A percentile compares a stretch with the other conserved stretches of the same genome.
Conservation (phyloP, 2,113 vertebrate species). For the Cercocebus atys region DNA sequence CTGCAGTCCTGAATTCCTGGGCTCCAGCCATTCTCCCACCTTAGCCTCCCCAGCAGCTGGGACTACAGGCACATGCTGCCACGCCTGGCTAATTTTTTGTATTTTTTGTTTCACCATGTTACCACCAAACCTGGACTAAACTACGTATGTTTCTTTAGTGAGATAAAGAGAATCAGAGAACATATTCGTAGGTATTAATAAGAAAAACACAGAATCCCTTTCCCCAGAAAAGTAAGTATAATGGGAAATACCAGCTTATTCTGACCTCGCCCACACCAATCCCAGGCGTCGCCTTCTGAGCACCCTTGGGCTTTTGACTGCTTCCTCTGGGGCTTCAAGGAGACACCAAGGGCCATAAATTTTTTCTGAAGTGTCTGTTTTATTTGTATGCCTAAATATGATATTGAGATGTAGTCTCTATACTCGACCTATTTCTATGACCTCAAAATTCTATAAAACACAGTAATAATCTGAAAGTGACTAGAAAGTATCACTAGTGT, state of each 20-base stretch:
- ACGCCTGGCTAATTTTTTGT: too few species aligned
- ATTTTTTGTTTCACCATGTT: too few species aligned
- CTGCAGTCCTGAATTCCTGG: too few species aligned
- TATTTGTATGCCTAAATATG: neutral
- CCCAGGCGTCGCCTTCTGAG: rapidly evolving
- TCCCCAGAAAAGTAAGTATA: rapidly evolving
- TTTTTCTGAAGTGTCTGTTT: neutral
- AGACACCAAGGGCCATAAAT: neutral
- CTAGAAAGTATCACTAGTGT: neutral
- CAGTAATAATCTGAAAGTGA: neutral
- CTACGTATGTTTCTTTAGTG: neutral
- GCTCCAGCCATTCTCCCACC: too few species aligned
- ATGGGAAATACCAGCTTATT: neutral
- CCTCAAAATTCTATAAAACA: neutral
- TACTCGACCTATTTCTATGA: neutral
- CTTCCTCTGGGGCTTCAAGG: neutral
- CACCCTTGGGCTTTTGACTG: rapidly evolving
- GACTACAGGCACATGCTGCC: too few species aligned
- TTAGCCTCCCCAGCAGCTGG: too few species aligned
- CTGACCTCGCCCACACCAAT: rapidly evolving
- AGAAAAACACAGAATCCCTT: neutral
- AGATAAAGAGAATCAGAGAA: neutral
- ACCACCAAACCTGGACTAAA: too few species aligned
- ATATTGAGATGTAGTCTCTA: neutral
- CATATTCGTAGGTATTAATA: neutral